Percentiles rank a stretch among this genome's conserved stretches.
Conservation (phyloP, 2,113 vertebrate species). For the Mastomys natalensis region DNA sequence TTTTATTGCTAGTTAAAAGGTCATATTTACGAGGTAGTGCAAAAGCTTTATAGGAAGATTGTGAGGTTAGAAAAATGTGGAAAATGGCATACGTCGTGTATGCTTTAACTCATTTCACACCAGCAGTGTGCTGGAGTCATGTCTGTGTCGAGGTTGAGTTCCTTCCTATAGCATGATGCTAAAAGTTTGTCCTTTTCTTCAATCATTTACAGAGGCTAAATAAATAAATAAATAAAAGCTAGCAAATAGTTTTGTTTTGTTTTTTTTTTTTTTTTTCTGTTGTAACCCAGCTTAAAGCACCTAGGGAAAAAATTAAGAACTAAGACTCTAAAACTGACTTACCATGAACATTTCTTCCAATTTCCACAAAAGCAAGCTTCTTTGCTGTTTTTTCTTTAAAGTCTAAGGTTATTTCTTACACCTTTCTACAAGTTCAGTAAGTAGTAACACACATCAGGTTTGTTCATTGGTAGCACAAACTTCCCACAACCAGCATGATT, state of each 20-base stretch:
- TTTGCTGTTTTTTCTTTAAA: neutral
- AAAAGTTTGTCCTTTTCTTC: fast-evolving
- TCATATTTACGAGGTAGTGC: neutral
- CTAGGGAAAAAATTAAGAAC: neutral
- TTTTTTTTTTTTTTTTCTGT: too few relatives aligned
- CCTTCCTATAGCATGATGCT: neutral
- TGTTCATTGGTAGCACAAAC: neutral
- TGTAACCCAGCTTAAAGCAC: neutral
- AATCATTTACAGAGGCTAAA: neutral
- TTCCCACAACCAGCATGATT: neutral
- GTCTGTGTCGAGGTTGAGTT: neutral
- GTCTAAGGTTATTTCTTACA: neutral
- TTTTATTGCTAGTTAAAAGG: conserved; percentile 13
- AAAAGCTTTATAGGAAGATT: neutral
- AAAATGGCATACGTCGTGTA: neutral
- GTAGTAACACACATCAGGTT: neutral
- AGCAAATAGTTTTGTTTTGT: neutral
- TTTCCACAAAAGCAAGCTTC: neutral
- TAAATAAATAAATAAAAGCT: neutral
- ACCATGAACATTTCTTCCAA: neutral
- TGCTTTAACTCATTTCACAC: neutral
- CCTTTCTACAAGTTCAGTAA: neutral
- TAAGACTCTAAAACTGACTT: neutral
- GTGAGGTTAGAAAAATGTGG: neutral
- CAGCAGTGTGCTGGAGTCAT: neutral